Base-by-base conservation (phyloP, 2,888 invertebrate species). In the Andrena fulva region DNA sequence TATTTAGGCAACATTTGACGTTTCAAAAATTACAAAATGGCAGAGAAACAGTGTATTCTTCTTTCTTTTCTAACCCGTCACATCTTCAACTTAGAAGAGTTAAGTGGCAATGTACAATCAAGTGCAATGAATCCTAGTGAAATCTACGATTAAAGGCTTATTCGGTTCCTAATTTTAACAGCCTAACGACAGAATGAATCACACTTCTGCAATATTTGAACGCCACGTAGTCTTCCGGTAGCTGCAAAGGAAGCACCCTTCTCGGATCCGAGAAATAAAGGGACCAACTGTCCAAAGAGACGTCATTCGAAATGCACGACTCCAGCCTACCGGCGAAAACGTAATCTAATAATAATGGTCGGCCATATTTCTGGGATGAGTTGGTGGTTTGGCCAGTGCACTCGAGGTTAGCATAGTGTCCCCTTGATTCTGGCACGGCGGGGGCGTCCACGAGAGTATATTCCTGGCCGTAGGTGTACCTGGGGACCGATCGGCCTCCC, bases 291-390 rank as follows among this genome's bases (percentile, higher is more conserved):
- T 52, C 67, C 33, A 20, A 50, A 24, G 59, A 62, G 31, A 64
- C 68, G 56, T 62, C 42, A 69, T 69, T 20, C 60, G 62, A 66
- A 24, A 67, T 35, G 54, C 27, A 54, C 63, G 79, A 79, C 78
- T 87, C 80, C 80, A 80, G 84, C 33, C 62, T 76, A 80, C 63
- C 78, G 78, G 59, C 64, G 81, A 84, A 88, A 90, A 88, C 77
- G 77, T 90, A 88, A 90, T 90, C 91, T 91, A 90, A 91, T 91
- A 90, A 91, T 91, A 91, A 87, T 87, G 68, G 90, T 89, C 90
- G 84, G 84, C 85, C 85, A 89, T 90, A 90, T 90, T 88, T 90
- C 87, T 90, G 85, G 85, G 77, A 88, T 89, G 85, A 89, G 83
- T 87, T 77, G 56, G 81, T 82, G 82, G 80, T 79, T 89, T 88